phyloP scores from a whole-genome alignment of 2,888 invertebrate species.

The Calameuta filiformis region DNA sequence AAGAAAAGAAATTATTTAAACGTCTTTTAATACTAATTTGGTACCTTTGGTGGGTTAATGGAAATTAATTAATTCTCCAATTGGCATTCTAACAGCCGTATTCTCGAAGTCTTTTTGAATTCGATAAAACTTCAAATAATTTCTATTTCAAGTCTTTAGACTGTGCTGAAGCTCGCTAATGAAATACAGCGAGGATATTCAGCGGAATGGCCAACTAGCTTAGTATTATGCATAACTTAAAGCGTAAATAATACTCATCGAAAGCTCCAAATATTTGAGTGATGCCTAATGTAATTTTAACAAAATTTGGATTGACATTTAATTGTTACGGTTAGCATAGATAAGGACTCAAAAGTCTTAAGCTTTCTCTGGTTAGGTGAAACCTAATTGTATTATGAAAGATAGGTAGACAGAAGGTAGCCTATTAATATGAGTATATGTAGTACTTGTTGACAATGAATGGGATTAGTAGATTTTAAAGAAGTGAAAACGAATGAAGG shows the following conservation, averaged over 20 bases:
- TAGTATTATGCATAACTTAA: background rate
- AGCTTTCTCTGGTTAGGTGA: background rate
- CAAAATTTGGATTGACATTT: background rate
- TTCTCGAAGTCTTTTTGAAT: background rate
- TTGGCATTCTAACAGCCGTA: background rate
- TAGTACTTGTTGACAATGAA: background rate
- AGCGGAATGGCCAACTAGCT: background rate
- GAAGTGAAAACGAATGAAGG: conserved; percentile 33
- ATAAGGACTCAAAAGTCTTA: background rate
- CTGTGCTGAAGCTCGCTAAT: background rate
- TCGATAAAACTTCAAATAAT: background rate
- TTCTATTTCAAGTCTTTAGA: background rate
- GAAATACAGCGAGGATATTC: background rate
- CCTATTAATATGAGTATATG: background rate
- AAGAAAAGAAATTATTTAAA: background rate
- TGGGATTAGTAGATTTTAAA: conserved; percentile 27
- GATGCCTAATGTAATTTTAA: background rate
- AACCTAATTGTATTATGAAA: background rate
- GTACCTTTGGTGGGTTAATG: conserved; percentile 31
- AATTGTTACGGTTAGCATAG: background rate
- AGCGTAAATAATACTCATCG: background rate
- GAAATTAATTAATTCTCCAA: conserved; percentile 8
- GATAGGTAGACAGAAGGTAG: background rate
- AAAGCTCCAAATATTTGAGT: background rate
- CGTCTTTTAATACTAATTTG: conserved; percentile 19